Percentiles rank a stretch among this genome's conserved stretches.
These are phyloP conservation scores for Melanotaenia maccullochi DNA, from an alignment of 2,797 vertebrate species.

Conservation along the genomic window DNA sequence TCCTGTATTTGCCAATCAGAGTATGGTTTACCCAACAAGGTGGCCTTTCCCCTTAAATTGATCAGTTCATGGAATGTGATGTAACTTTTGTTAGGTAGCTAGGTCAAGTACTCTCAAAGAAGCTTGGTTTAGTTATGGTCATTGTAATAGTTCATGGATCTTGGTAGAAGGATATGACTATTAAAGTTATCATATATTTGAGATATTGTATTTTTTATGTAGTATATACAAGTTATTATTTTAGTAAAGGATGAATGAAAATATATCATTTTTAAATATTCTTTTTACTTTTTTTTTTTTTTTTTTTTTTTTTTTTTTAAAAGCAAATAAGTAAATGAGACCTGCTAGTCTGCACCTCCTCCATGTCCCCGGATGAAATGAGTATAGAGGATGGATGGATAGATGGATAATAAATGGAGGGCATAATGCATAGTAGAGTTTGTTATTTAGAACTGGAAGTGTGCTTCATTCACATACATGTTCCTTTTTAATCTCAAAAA, in stretches of 20 bases:
- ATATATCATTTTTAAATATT: background rate
- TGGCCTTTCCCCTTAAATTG: slow-evolving; percentile 30
- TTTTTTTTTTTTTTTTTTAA: no score
- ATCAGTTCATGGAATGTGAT: slow-evolving; percentile 28
- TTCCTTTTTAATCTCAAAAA: background rate
- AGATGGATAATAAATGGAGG: background rate
- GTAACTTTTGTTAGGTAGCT: slow-evolving; percentile 29
- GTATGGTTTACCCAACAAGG: slow-evolving; percentile 8
- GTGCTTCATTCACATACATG: background rate
- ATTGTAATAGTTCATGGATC: slow-evolving; percentile 4
- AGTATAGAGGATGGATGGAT: background rate
- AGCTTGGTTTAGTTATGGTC: slow-evolving; percentile 4
- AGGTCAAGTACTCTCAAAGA: slow-evolving; percentile 26
- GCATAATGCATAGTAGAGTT: background rate
- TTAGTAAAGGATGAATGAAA: background rate
- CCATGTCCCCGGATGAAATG: background rate
- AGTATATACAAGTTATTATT: background rate
- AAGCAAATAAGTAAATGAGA: background rate
- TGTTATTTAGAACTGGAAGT: background rate
- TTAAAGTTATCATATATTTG: no score
- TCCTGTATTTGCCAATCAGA: slow-evolving; percentile 40
- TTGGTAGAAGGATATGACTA: background rate
- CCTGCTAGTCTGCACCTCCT: background rate
- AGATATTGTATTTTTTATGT: background rate
- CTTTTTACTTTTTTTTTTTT: background rate